Conservation (phyloP, 2,113 vertebrate species). For the Ciconia boyciana region DNA sequence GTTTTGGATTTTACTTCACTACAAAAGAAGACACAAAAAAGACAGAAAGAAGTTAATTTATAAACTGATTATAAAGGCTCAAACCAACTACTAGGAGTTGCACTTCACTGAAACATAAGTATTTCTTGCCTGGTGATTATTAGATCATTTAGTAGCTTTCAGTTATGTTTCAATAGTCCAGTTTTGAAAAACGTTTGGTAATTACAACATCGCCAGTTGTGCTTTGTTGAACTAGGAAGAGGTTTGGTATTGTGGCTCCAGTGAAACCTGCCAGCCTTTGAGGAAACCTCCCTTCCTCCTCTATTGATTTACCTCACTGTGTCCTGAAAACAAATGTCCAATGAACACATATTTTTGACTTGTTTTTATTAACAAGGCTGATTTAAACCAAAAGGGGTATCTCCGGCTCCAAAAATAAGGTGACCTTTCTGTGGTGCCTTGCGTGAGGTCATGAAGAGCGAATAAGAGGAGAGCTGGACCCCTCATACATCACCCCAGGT, state of each 20-base stretch:
- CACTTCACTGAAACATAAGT: not conserved
- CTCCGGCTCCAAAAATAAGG: not conserved
- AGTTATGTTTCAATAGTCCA: not conserved
- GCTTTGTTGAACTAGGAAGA: not conserved
- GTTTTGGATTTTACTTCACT: not conserved
- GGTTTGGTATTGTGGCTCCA: not conserved
- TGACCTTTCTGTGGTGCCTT: rapidly evolving
- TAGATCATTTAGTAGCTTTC: not conserved
- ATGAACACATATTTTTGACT: not conserved
- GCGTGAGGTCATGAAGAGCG: not conserved
- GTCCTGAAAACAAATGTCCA: not conserved
- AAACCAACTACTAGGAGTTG: not conserved
- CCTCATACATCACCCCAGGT: too few relatives aligned
- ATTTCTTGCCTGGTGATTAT: not conserved
- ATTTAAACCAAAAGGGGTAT: not conserved
- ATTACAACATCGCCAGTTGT: not conserved
- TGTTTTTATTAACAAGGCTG: not conserved
- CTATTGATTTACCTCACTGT: not conserved
- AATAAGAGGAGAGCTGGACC: rapidly evolving
- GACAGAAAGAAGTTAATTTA: not conserved
- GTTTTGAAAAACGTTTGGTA: not conserved
- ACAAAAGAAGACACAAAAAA: not conserved
- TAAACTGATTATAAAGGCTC: not conserved
- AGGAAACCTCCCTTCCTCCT: not conserved
- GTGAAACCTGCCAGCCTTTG: not conserved